Evolutionary conservation across 2,797 vertebrate species (phyloP), one percentile per base, ranked within the genome.

Genomic region (Mionectes olivaceus): DNA sequence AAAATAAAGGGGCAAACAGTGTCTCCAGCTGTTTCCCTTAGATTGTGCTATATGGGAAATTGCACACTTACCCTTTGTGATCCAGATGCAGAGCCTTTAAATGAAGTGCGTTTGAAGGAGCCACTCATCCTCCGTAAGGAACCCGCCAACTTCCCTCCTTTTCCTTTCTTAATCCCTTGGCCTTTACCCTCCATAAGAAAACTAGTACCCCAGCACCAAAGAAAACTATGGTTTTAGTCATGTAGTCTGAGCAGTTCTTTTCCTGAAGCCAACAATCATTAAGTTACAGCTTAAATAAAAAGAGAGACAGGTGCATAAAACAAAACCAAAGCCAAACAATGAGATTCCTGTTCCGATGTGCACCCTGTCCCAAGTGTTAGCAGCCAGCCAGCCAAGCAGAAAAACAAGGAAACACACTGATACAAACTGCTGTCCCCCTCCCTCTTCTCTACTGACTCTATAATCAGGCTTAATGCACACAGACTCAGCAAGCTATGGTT

Each of bases 401-500:
- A 93, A 94, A 95, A 49, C 63, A 30, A 76, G 87, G 90, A 90
- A 96, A 94, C 59, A 90, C 73, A 73, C 98, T 97, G 97, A 97
- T 91, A 98, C 96, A 97, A 97, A 98, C 65, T 61, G 43, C 87
- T 87, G 97, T 98, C 96, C 97, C 91, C 97, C 96, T 98, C 98
- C 98, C 98, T 98, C 98, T 97, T 98, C 97, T 97, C 97, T 97
- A 65, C 97, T 95, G 96, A 97, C 98, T 98, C 98, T 98, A 96
- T 99, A 99, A 99, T 99, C 99, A 98, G 99, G 98, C 98, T 99
- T 99, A 99, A 99, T 99, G 99, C 98, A 97, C 97, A 95, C 96
- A 75, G 98, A 98, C 98, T 98, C 98, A 98, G 97, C 97, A 98
- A 98, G 98, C 97, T 92, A 97, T 97, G 95, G 96, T 98, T 98